Base-by-base conservation (phyloP, 2,797 vertebrate species). In the Oreonectes daqikongensis region DNA sequence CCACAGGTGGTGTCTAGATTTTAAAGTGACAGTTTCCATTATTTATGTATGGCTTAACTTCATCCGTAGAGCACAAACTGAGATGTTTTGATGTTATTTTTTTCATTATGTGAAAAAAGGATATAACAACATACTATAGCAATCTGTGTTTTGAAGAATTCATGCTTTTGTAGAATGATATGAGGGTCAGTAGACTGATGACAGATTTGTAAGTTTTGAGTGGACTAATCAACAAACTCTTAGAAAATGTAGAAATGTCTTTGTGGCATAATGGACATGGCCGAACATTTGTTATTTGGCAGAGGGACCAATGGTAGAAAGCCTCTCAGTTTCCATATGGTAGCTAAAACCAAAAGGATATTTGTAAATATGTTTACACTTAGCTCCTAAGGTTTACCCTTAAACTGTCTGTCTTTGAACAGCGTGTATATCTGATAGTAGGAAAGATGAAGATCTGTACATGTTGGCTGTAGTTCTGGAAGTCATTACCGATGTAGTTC, bases 401-500 rank as follows among this genome's bases (percentile, higher is more conserved):
- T 20, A 55, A 68, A 71, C 55, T 55, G 32, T 44, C 48, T 20
- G 68, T 65, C 68, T 69, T 64, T 80, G 69, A 75, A 48, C 65
- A 30, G 30, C 72, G 77, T 66, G 38, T 48, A 12, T 50, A 57
- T 68, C 53, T 44, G 44, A 77, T 42, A 60, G 28, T 35, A 11
- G 57, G 72, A 32, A 50, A 66, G 63, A 75, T 22, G 22, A 79
- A 72, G 57, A 59, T 77, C 55, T 15, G 71, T 63, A 42, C 71
- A 82, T 84, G 80, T 9, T 4, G 64, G 75, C 30, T 70, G 59
- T 81, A 84, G 86, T 82, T 81, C 89, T 93, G 91, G 84, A 88
- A 93, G 84, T 88, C 78, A 92, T 94, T 93, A 93, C 80, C 79
- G 82, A 82, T 77, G 81, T 81, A 90, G 88, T 91, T 92, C 78